phyloP scores from a whole-genome alignment of 2,797 vertebrate genomes.

The Acestrorhynchus altus region DNA sequence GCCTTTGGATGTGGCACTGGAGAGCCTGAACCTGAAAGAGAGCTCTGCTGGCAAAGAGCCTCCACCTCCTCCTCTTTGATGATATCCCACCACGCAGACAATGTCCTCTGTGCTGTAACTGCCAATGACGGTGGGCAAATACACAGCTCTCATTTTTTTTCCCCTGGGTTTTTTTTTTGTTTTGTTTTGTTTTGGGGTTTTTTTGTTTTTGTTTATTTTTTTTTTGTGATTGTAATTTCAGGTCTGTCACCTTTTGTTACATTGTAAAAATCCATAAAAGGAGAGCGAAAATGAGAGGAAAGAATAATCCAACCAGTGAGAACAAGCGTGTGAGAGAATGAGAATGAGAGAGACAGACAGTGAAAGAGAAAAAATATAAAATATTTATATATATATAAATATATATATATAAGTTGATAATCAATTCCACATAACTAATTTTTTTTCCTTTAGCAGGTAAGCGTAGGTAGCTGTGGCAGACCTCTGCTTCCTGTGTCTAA shows the following conservation, averaged over 20 bases:
- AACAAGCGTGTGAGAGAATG: conserved; percentile 52
- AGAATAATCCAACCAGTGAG: conserved; percentile 45
- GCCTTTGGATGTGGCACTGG: conserved; percentile 99
- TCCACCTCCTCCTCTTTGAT: conserved; percentile 99
- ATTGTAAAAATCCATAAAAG: conserved; percentile 95
- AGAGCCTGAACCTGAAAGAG: conserved; percentile 98
- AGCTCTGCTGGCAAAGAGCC: conserved; percentile 95
- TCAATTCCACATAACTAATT: conserved; percentile 96
- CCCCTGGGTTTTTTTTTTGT: conserved; percentile 73
- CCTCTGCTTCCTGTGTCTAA: conserved; percentile 90
- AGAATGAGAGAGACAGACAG: conserved; percentile 56
- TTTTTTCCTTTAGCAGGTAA: conserved; percentile 96
- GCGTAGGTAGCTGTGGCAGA: conserved; percentile 91
- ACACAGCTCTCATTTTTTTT: conserved; percentile 81
- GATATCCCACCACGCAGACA: conserved; percentile 94
- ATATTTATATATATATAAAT: conserved; percentile 76
- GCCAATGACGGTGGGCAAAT: conserved; percentile 89
- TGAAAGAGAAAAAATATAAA: conserved; percentile 62
- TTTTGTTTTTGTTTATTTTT: conserved; percentile 76
- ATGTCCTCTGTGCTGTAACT: conserved; percentile 99
- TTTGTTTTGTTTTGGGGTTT: conserved; percentile 80
- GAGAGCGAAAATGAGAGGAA: conserved; percentile 76
- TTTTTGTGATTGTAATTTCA: conserved; percentile 99
- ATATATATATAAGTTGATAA: conserved; percentile 91
- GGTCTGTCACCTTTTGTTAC: conserved; percentile 98